These are phyloP conservation scores for Varanus salvator DNA, from an alignment of 2,113 vertebrate genomes.

Conservation along the genomic window DNA sequence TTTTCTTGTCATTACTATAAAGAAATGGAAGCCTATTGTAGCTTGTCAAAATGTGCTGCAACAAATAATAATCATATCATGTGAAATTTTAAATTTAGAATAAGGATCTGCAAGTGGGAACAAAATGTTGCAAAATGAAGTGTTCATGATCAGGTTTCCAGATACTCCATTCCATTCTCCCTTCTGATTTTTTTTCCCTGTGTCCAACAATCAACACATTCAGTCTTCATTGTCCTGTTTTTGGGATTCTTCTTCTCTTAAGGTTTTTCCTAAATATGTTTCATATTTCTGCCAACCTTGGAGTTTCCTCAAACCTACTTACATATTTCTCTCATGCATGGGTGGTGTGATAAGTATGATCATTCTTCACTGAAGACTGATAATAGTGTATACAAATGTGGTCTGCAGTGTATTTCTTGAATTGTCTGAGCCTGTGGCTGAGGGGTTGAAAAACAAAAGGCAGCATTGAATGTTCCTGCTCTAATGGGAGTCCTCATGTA, in stretches of 20 bases:
- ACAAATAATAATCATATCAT: not conserved
- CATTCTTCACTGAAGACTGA: not conserved
- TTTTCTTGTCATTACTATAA: not conserved
- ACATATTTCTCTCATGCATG: not conserved
- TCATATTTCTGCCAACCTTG: not conserved
- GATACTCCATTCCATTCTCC: not conserved
- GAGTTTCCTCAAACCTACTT: not conserved
- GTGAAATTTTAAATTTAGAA: not conserved
- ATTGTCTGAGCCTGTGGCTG: not conserved
- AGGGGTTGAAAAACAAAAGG: not conserved
- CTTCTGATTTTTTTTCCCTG: not conserved
- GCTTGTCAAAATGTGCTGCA: not conserved
- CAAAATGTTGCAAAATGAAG: not conserved
- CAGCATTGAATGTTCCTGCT: not conserved
- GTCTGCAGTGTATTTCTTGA: too few species aligned
- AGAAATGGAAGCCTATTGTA: not conserved
- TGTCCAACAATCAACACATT: not conserved
- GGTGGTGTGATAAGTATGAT: not conserved
- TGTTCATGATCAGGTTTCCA: not conserved
- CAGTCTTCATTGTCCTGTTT: not conserved
- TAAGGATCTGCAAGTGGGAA: not conserved
- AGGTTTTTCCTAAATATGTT: too few species aligned
- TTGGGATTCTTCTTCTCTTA: not conserved
- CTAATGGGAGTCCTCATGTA: too few species aligned
- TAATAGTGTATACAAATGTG: not conserved